Evolutionary conservation across 2,888 invertebrate genomes (phyloP).

Genomic region (Drosophila flavopinicola): DNA sequence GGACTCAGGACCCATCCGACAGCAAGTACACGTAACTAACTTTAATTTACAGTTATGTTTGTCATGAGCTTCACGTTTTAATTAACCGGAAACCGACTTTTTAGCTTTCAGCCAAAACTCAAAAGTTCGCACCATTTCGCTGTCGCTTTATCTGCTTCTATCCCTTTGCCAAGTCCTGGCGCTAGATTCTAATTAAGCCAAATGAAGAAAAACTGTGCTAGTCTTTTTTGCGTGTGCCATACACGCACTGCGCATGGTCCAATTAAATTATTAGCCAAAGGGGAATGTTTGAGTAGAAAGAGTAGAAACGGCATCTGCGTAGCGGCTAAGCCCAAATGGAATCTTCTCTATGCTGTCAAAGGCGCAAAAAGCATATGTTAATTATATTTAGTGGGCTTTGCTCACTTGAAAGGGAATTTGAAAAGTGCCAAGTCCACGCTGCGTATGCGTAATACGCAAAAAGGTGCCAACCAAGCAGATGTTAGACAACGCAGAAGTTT

Average conservation of each 20-base stretch:
- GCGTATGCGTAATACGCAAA: constrained; percentile 55
- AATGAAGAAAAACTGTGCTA: constrained; percentile 68
- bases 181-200: constrained; percentile 71
- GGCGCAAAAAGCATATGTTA: constrained; percentile 73
- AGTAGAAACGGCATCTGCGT: constrained; percentile 1
- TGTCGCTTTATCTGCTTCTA: constrained; percentile 39
- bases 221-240: constrained; percentile 30
- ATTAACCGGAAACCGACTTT: constrained; percentile 50
- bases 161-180: constrained; percentile 40
- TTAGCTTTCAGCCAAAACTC: constrained; percentile 29
- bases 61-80: constrained; percentile 48
- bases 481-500: constrained; percentile 12
- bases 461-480: no score
- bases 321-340: constrained; percentile 55
- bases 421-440: constrained; percentile 25
- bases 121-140: constrained; percentile 43
- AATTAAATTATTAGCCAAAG: constrained; percentile 72
- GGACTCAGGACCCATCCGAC: neutral
- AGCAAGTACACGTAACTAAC: constrained; percentile 6
- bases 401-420: constrained; percentile 72
- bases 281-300: neutral
- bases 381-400: constrained; percentile 49
- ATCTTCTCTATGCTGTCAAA: constrained; percentile 55
- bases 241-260: constrained; percentile 73
- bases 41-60: constrained; percentile 31